Percentiles rank a stretch among this genome's conserved stretches.
phyloP scores from a whole-genome alignment of 2,888 invertebrate genomes.

The Pogonocherus hispidulus region DNA sequence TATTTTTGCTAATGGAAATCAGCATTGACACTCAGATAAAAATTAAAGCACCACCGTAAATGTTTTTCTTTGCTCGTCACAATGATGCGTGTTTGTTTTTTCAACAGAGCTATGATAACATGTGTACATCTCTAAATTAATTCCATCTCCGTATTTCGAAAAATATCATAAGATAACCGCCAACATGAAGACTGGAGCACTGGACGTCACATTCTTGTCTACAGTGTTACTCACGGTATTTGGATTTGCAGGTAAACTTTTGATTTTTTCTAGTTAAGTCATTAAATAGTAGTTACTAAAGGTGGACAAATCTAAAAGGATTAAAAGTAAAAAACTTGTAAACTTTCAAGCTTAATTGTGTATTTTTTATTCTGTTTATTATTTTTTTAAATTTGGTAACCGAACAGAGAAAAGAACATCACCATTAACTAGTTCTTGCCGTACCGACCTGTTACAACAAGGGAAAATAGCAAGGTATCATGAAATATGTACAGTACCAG shows the following conservation, averaged over 20 bases:
- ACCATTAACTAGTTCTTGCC: no score
- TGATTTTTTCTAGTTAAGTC: not conserved
- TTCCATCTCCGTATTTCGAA: slow-evolving; percentile 23
- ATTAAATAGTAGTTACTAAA: no score
- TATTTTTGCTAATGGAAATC: slow-evolving; percentile 42
- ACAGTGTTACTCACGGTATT: slow-evolving; percentile 24
- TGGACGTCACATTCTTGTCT: slow-evolving; percentile 15
- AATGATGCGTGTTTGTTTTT: slow-evolving; percentile 51
- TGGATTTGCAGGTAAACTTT: slow-evolving; percentile 36
- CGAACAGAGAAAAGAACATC: no score
- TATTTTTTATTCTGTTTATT: no score
- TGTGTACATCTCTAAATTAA: slow-evolving; percentile 51
- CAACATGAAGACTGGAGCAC: slow-evolving; percentile 37
- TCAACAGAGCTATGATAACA: slow-evolving; percentile 52
- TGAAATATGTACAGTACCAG: no score
- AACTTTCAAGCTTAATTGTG: no score
- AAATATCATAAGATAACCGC: slow-evolving; percentile 12
- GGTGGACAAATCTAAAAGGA: no score
- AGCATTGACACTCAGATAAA: slow-evolving; percentile 35
- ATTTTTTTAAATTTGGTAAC: no score
- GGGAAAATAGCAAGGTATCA: no score
- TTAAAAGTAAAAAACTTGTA: no score
- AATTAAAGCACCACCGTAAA: slow-evolving; percentile 24
- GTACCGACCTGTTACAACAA: no score
- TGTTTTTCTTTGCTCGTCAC: slow-evolving; percentile 28